These are phyloP conservation scores for Drosophila tristis DNA, from an alignment of 1,140 invertebrate species.

Conservation along the genomic window DNA sequence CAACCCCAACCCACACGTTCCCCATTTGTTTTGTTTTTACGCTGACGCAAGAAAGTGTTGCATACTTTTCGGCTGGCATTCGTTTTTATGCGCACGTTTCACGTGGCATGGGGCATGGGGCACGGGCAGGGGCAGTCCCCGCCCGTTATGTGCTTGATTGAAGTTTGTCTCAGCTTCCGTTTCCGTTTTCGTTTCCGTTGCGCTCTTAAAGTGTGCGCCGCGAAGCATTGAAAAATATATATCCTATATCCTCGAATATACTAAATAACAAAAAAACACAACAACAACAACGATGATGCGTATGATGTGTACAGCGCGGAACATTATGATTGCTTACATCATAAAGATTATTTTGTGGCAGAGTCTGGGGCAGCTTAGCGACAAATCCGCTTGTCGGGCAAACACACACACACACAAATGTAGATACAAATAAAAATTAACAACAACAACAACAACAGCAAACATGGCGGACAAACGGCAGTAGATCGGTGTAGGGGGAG, in stretches of 20 bases:
- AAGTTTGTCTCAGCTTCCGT: conserved; percentile 43
- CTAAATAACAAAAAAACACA: conserved; percentile 21
- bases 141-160: conserved; percentile 54
- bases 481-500: not conserved
- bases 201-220: conserved; percentile 2
- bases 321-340: conserved; percentile 49
- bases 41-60: conserved; percentile 70
- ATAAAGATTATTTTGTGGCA: conserved; percentile 23
- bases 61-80: conserved; percentile 72
- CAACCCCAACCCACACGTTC: not conserved
- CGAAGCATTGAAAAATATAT: conserved; percentile 6
- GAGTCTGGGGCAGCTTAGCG: conserved; percentile 45
- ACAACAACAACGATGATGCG: too few species aligned
- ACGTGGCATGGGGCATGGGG: not conserved
- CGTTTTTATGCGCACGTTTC: conserved; percentile 71
- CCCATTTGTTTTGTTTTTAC: conserved; percentile 32
- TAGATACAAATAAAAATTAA: conserved; percentile 56
- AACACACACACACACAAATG: conserved; percentile 30
- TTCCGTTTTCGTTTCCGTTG: not conserved
- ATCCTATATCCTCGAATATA: not conserved
- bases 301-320: conserved; percentile 7
- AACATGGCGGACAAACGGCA: too few species aligned
- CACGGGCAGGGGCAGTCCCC: not conserved
- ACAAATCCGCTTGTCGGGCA: conserved; percentile 73
- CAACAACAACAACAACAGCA: conserved; percentile 40